phyloP scores from a whole-genome alignment of 1,140 invertebrate species.

The Drosophila gunungcola region DNA sequence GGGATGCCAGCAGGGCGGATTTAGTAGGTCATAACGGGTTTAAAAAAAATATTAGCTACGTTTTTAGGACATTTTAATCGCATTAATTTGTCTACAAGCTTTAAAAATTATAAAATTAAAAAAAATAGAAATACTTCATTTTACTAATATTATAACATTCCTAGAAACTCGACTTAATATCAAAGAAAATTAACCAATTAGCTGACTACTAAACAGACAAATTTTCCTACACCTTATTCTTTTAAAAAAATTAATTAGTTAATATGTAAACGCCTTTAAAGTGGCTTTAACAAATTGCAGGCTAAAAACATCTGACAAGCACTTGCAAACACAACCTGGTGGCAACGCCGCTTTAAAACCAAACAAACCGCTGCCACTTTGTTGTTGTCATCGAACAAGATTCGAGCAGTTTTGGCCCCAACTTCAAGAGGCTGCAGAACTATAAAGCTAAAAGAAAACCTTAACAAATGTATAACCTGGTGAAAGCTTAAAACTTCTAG shows the following conservation, averaged over 20 bases:
- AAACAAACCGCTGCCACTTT: conserved; percentile 66
- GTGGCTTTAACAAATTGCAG: neutral
- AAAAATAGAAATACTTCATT: neutral
- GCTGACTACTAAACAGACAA: neutral
- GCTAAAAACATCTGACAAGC: conserved; percentile 7
- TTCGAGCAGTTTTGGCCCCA: conserved; percentile 60
- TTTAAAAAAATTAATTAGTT: neutral
- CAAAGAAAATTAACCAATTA: neutral
- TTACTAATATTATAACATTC: neutral
- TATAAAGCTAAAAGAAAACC: conserved; percentile 41
- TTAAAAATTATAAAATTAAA: neutral
- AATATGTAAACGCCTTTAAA: too few species aligned
- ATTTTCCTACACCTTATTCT: neutral
- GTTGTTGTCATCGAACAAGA: conserved; percentile 60
- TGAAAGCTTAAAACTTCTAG: conserved; percentile 54
- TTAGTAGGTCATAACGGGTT: neutral
- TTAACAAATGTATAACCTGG: neutral
- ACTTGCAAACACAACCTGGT: conserved; percentile 2
- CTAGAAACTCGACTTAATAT: neutral
- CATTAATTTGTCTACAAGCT: neutral
- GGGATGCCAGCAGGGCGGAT: conserved; percentile 49
- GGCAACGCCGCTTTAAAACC: conserved; percentile 58
- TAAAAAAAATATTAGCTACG: neutral
- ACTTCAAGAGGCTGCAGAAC: conserved; percentile 32
- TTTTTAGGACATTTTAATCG: neutral